Evolutionary conservation across 2,797 vertebrate species (phyloP), one percentile per base, ranked within the genome.

Genomic region (Nyctibius grandis): DNA sequence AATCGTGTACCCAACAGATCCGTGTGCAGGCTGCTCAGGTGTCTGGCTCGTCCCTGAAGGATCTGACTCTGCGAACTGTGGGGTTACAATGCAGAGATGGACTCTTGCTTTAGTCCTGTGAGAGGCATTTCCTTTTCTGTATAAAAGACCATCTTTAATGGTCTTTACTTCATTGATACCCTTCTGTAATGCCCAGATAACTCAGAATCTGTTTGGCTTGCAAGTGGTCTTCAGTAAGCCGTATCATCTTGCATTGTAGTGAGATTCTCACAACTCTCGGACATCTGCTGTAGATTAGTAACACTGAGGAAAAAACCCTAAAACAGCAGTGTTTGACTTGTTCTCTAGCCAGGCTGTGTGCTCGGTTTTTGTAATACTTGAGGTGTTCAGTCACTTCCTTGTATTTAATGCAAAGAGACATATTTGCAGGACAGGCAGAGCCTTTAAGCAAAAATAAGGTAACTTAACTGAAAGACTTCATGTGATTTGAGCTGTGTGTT

Each of bases 1-100:
- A 12, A 7, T 12, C 8, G 3, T 1, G 4, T 5, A 0, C 16
- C 4, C 11, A 18, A 3, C 20, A 1, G 0, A 2, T 2, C 1
- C 0, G 1, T 8, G 33, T 36, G 38, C 16, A 19, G 51, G 34
- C 61, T 31, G 44, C 81, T 51, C 19, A 0, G 11, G 3, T 47
- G 51, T 23, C 2, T 1, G 7, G 21, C 8, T 2, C 48, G 5
- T 33, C 56, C 53, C 53, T 29, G 15, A 2, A 36, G 36, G 28
- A 40, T 7, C 22, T 8, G 36, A 2, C 9, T 22, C 7, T 15
- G 9, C 29, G 76, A 19, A 11, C 59, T 4, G 8, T 6, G n/a
- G 15, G n/a, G 8, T 33, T 36, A 5, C 1, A 1, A 5, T n/a
- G 15, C 50, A 57, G 29, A 10, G 4, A 3, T 15, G 53, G 42